Conservation (phyloP, 2,888 invertebrate genomes). For the Sinohyriopsis cumingii region DNA sequence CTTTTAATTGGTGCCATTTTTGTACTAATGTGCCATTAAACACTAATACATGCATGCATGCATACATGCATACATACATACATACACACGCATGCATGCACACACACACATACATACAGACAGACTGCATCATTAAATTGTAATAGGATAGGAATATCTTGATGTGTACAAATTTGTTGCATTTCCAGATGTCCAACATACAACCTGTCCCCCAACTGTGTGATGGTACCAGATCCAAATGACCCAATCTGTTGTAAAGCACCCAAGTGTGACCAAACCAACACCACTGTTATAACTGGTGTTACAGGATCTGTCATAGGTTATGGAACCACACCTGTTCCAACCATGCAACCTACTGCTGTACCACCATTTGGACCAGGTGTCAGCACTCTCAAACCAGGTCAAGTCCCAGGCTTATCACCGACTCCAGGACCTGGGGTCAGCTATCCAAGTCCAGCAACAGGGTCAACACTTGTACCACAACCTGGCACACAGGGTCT, state of each 20-base stretch:
- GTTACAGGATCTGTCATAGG: conserved; percentile 52
- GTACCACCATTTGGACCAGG: conserved; percentile 1
- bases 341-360: conserved; percentile 7
- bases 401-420: conserved; percentile 6
- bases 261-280: conserved; percentile 45
- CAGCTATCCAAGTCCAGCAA: conserved; percentile 2
- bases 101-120: no score
- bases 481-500: background rate
- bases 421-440: conserved; percentile 16
- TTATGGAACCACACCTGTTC: conserved; percentile 41
- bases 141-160: background rate
- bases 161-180: background rate
- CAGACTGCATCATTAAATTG: no score
- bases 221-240: conserved; percentile 49
- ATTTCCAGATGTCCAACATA: conserved; percentile 45
- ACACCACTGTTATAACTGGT: conserved; percentile 46
- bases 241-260: conserved; percentile 56
- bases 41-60: no score
- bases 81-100: no score
- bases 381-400: background rate
- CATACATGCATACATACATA: no score
- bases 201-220: conserved; percentile 44
- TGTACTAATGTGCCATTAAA: no score
- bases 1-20: no score
- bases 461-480: conserved; percentile 3